These are phyloP conservation scores for Leptogaster cylindrica DNA, from an alignment of 2,888 invertebrate species.

Conservation along the genomic window DNA sequence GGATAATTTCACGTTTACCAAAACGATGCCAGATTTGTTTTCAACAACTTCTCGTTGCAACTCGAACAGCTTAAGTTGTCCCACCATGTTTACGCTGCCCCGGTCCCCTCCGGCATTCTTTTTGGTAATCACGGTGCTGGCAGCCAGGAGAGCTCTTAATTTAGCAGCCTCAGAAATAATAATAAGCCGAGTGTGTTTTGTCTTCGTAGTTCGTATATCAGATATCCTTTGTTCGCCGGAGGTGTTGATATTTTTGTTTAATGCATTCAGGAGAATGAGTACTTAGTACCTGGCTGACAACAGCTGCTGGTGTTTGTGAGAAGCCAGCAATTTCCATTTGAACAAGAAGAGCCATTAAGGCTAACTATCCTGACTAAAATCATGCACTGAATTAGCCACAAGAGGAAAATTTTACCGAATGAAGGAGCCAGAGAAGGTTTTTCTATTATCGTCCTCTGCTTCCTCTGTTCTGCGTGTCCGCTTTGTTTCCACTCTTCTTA, in stretches of 20 bases:
- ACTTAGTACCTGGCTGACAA: conserved; percentile 22
- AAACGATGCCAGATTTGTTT: too few relatives aligned
- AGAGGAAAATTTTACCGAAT: conserved; percentile 40
- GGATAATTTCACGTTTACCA: too few relatives aligned
- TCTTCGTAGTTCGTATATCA: conserved; percentile 7
- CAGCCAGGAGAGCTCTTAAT: conserved; percentile 11
- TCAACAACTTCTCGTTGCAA: too few relatives aligned
- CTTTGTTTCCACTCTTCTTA: conserved; percentile 10
- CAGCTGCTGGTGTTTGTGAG: neutral
- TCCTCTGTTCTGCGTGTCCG: conserved; percentile 2
- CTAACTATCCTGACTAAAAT: conserved; percentile 38
- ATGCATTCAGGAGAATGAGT: conserved; percentile 32
- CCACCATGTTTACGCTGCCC: too few relatives aligned
- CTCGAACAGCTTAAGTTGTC: too few relatives aligned
- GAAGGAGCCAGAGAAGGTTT: conserved; percentile 24
- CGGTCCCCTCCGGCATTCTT: too few relatives aligned
- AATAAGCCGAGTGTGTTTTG: conserved; percentile 20
- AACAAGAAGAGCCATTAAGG: conserved; percentile 38
- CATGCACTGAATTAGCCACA: conserved; percentile 39
- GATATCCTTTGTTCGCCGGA: conserved; percentile 11
- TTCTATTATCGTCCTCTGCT: conserved; percentile 32
- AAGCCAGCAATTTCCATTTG: conserved; percentile 24
- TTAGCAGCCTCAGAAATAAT: conserved; percentile 12
- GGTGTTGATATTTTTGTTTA: conserved; percentile 38
- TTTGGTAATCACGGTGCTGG: too few relatives aligned